Evolutionary conservation across 2,888 invertebrate genomes (phyloP).

Genomic region (Zaprionus lineosus): DNA sequence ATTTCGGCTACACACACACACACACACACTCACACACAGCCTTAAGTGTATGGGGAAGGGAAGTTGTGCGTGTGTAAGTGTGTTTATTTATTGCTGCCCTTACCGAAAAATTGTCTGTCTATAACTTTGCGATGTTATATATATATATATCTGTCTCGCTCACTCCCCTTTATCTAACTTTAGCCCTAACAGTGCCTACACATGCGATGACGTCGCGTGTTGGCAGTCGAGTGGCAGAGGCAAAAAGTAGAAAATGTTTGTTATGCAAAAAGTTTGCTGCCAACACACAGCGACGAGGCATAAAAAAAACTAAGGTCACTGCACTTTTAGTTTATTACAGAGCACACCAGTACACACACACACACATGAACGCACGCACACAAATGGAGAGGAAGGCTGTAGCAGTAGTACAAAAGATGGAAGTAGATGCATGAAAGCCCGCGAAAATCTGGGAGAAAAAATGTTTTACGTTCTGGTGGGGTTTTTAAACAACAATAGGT

Average conservation of each 20-base stretch:
- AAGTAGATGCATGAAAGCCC: background rate
- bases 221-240: slow-evolving; percentile 18
- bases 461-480: background rate
- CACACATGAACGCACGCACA: slow-evolving; percentile 2
- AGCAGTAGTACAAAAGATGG: background rate
- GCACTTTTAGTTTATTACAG: slow-evolving; percentile 56
- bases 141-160: slow-evolving; percentile 5
- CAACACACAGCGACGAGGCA: slow-evolving; percentile 28
- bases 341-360: slow-evolving; percentile 25
- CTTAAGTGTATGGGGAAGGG: slow-evolving; percentile 1
- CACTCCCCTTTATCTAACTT: slow-evolving; percentile 7
- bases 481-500: slow-evolving; percentile 52
- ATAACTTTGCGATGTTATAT: slow-evolving; percentile 22
- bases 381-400: no score
- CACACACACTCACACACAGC: no score
- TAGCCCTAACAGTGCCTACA: slow-evolving; percentile 40
- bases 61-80: slow-evolving; percentile 18
- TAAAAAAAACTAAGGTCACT: slow-evolving; percentile 67
- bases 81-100: slow-evolving; percentile 59
- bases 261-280: slow-evolving; percentile 69
- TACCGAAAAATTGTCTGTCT: slow-evolving; percentile 38
- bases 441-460: background rate
- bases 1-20: slow-evolving; percentile 42
- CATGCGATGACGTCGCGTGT: slow-evolving; percentile 69
- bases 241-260: slow-evolving; percentile 47